Base-by-base conservation (phyloP, 2,797 vertebrate genomes). In the Tadarida brasiliensis region DNA sequence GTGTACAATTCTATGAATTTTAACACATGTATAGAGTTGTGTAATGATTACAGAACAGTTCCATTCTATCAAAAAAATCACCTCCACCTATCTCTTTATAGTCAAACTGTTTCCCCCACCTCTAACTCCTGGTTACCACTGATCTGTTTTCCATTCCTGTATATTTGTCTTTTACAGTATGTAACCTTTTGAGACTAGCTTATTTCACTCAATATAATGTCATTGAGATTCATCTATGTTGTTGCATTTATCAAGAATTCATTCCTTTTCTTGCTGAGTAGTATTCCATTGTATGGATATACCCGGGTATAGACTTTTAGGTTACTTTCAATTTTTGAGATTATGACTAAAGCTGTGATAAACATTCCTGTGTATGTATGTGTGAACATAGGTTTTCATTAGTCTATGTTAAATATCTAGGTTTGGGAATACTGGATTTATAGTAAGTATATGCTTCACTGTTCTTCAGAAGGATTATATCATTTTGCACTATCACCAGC, bases 361-460 rank as follows among this genome's bases (percentile, higher is more conserved):
- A 92, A 35, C 33, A 70, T 28, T 51, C 14, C 11, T 14, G 1
- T 91, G 56, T 3, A 10, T 73, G 20, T 90, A 35, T 83, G 5
- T 87, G 17, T 84, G 33, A 80, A 19, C 47, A 51, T 67, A 89
- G 30, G 28, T 56, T 92, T 93, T 91, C 11, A 14, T 90, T 92
- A 68, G n/a, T 71, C n/a, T 83, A 35, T 20, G 10, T 57, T 49
- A 81, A 51, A 81, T 76, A 35, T 5, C 30, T 44, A 88, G 17
- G 24, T 20, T 67, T 84, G 70, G 5, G 26, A 78, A 3, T 94
- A 26, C 10, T 80, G 57, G 16, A 4, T 59, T 81, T 83, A 49
- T 0, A 44, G 14, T 15, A 71, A 49, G 6, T 82, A 28, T 33
- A 11, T 61, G 30, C 33, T 44, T 71, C 17, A 49, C 5, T 83